Percentiles rank a stretch among this genome's conserved stretches.
phyloP scores from a whole-genome alignment of 2,888 invertebrate genomes.

The Leptarthrus brevirostris region DNA sequence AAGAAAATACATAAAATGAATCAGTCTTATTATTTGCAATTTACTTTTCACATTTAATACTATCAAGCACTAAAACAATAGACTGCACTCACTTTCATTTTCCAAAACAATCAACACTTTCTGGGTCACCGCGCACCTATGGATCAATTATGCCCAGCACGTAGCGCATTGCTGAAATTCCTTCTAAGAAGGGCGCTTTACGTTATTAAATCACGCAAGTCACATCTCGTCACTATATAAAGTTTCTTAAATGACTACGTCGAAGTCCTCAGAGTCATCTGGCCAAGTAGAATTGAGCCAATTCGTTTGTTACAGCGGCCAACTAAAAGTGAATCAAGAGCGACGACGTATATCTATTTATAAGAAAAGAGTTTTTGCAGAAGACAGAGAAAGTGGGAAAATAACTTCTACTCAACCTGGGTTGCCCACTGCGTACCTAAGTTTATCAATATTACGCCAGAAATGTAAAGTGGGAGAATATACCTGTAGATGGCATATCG shows the following conservation, averaged over 20 bases:
- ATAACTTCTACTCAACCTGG: constrained; percentile 55
- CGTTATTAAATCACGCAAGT: not conserved
- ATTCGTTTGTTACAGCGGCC: no score
- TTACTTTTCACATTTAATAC: constrained; percentile 26
- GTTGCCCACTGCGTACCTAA: constrained; percentile 26
- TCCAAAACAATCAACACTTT: constrained; percentile 17
- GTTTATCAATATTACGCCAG: constrained; percentile 3
- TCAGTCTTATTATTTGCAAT: no score
- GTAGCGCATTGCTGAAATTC: constrained; percentile 15
- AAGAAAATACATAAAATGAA: not conserved
- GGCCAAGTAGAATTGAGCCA: no score
- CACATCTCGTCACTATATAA: no score
- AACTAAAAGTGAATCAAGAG: constrained; percentile 48
- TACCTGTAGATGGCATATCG: no score
- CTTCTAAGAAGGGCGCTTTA: not conserved
- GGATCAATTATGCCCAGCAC: not conserved
- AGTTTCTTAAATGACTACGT: no score
- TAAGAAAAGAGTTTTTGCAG: constrained; percentile 33
- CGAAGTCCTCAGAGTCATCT: no score
- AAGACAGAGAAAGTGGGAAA: constrained; percentile 64
- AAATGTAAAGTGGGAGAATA: constrained; percentile 16
- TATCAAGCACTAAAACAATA: not conserved
- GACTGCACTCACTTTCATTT: constrained; percentile 40
- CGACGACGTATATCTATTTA: constrained; percentile 10
- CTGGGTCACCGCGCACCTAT: not conserved